phyloP scores from a whole-genome alignment of 92 coral and sea anemone genomes.

The Parazoanthus atlanticus region DNA sequence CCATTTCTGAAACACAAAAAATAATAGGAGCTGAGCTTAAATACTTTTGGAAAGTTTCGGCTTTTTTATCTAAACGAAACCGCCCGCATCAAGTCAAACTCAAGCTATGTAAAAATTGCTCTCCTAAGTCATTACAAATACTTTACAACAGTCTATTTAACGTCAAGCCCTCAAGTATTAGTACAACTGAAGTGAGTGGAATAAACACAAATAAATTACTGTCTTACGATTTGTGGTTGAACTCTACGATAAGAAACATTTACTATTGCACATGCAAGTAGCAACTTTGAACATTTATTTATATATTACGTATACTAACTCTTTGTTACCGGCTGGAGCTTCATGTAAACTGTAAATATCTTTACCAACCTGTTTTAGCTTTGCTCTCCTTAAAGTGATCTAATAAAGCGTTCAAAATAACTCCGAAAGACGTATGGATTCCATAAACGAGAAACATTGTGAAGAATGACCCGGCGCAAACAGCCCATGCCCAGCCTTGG shows the following conservation, averaged over 20 bases:
- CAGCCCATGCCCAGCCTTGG: conserved; percentile 81
- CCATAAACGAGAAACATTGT: conserved; percentile 88
- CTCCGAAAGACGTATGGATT: conserved; percentile 88
- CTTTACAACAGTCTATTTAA: background rate
- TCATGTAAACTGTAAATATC: background rate
- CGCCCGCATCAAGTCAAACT: background rate
- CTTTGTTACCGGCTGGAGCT: background rate
- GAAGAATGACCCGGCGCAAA: conserved; percentile 79
- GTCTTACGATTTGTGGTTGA: background rate
- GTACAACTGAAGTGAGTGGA: background rate
- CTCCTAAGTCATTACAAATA: background rate
- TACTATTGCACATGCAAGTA: background rate
- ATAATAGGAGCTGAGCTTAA: background rate
- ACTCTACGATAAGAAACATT: no score
- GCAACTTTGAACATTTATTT: background rate
- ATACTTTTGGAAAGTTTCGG: background rate
- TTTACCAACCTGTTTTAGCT: conserved; percentile 79
- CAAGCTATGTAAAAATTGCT: background rate
- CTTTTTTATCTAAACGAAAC: background rate
- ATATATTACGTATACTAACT: background rate
- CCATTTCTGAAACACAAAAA: background rate
- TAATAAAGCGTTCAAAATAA: conserved; percentile 70
- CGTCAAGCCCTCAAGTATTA: background rate
- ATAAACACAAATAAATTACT: background rate
- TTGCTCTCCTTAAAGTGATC: conserved; percentile 76